phyloP scores from a whole-genome alignment of 1,140 invertebrate species.

The Pseudobourletiella spinata region DNA sequence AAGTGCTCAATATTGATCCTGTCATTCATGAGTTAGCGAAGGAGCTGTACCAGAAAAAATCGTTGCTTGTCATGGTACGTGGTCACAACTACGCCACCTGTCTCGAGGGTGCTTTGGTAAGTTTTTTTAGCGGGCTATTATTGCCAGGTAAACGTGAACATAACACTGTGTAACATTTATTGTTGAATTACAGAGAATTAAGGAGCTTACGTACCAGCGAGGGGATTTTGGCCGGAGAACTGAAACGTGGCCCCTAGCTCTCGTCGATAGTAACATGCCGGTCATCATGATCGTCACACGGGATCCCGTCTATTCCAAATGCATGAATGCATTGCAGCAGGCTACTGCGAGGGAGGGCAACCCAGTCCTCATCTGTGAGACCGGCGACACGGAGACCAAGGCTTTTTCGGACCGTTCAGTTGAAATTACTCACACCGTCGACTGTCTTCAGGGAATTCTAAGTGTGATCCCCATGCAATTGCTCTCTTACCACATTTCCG shows the following conservation, averaged over 20 bases:
- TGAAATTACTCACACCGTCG: constrained; percentile 84
- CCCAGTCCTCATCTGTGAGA: constrained; percentile 91
- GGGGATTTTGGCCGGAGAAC: constrained; percentile 95
- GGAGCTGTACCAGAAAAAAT: constrained; percentile 87
- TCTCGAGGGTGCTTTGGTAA: constrained; percentile 91
- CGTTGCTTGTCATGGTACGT: constrained; percentile 94
- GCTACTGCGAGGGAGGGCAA: constrained; percentile 81
- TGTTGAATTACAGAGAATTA: constrained; percentile 86
- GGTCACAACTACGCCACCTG: constrained; percentile 99
- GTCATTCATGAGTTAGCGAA: constrained; percentile 82
- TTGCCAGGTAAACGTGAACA: no score
- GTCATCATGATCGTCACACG: constrained; percentile 96
- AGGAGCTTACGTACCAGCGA: constrained; percentile 98
- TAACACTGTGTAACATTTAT: no score
- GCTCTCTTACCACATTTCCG: constrained; percentile 94
- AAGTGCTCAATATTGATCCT: constrained; percentile 76
- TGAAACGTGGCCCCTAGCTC: constrained; percentile 95
- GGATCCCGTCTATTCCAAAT: constrained; percentile 96
- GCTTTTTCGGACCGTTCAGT: constrained; percentile 54
- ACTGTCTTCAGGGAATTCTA: constrained; percentile 81
- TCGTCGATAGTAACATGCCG: constrained; percentile 95
- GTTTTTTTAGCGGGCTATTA: no score
- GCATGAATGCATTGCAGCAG: constrained; percentile 97
- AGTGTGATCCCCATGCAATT: constrained; percentile 97
- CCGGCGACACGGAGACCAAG: constrained; percentile 79